phyloP scores from a whole-genome alignment of 2,888 invertebrate genomes.

The Agriotes lineatus region DNA sequence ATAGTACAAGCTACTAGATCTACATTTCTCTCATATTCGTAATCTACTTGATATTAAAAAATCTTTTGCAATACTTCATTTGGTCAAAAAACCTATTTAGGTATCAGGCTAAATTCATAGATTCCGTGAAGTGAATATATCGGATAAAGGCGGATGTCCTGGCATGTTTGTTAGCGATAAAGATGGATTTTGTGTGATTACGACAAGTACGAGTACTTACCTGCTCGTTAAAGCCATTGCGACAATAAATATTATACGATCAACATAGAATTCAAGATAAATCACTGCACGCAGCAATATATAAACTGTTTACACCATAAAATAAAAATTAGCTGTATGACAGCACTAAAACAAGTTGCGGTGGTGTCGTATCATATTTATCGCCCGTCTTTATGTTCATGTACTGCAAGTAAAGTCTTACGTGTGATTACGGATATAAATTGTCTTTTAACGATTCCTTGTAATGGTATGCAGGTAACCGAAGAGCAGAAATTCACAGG shows the following conservation, averaged over 20 bases:
- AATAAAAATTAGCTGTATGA: slow-evolving; percentile 5
- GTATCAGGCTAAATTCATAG: too few relatives aligned
- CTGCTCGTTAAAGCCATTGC: neutral
- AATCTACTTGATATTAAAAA: too few relatives aligned
- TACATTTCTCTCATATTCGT: too few relatives aligned
- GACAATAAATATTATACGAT: neutral
- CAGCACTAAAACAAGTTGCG: slow-evolving; percentile 18
- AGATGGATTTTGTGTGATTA: too few relatives aligned
- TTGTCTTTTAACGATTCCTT: slow-evolving; percentile 27
- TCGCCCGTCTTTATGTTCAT: slow-evolving; percentile 16
- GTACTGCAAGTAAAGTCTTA: slow-evolving; percentile 23
- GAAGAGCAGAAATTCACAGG: slow-evolving; percentile 18
- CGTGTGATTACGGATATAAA: slow-evolving; percentile 27
- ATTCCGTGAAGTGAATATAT: too few relatives aligned
- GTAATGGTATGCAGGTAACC: slow-evolving; percentile 24
- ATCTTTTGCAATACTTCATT: too few relatives aligned
- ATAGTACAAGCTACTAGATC: too few relatives aligned
- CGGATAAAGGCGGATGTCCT: too few relatives aligned
- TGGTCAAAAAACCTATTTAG: too few relatives aligned
- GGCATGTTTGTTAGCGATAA: too few relatives aligned
- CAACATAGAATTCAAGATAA: neutral
- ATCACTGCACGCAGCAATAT: neutral
- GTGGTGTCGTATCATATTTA: slow-evolving; percentile 19
- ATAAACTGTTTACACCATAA: slow-evolving; percentile 23
- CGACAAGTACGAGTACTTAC: too few relatives aligned